These are phyloP conservation scores for Thecophora atra DNA, from an alignment of 2,888 invertebrate species.

Conservation along the genomic window DNA sequence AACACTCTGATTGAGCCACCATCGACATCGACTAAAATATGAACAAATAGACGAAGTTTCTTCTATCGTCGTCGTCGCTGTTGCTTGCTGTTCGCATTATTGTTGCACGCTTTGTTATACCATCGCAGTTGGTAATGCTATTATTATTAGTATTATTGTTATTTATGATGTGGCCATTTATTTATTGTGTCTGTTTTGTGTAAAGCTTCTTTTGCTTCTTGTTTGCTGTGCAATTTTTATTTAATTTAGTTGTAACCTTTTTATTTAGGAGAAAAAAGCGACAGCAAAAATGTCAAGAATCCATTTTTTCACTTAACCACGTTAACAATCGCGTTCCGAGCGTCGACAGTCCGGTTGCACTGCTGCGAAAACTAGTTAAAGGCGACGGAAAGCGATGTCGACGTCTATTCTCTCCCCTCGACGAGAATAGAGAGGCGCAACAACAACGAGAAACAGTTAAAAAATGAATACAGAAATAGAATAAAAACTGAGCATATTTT, in stretches of 20 bases:
- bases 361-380: not conserved
- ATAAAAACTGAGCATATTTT: not conserved
- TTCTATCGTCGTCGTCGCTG: not conserved
- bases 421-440: not conserved
- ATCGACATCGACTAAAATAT: slow-evolving; percentile 24
- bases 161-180: no score
- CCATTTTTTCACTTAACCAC: slow-evolving; percentile 4
- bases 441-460: no score
- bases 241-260: slow-evolving; percentile 3
- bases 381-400: not conserved
- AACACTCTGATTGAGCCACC: slow-evolving; percentile 46
- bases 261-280: not conserved
- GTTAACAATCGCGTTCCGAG: not conserved
- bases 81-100: slow-evolving; percentile 4
- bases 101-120: slow-evolving; percentile 6
- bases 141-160: not conserved
- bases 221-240: not conserved
- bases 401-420: not conserved
- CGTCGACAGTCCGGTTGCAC: not conserved
- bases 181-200: no score
- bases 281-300: not conserved
- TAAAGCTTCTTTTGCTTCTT: not conserved
- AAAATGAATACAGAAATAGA: not conserved
- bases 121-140: not conserved
- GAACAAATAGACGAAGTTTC: not conserved